A percentile compares a stretch with the other conserved stretches of the same genome.
These are phyloP conservation scores for Torymus auratus DNA, from an alignment of 2,888 invertebrate species.

Conservation along the genomic window DNA sequence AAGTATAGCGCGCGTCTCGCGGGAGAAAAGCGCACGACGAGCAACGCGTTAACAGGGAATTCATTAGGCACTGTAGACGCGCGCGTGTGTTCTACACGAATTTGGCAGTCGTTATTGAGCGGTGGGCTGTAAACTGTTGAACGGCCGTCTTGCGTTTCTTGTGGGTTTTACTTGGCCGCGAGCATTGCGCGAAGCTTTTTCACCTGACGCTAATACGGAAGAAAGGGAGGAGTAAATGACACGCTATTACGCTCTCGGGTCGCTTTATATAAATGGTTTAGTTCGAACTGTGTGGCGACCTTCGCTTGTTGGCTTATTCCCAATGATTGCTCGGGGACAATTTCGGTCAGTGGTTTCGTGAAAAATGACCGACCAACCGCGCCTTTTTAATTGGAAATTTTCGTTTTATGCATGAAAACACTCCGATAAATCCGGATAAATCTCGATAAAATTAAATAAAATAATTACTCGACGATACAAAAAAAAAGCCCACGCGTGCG, in stretches of 20 bases:
- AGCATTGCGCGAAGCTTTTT: too few relatives aligned
- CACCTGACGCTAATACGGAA: not conserved
- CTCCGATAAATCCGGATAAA: slow-evolving; percentile 7
- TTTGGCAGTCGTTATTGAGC: too few relatives aligned
- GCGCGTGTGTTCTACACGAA: too few relatives aligned
- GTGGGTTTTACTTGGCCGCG: too few relatives aligned
- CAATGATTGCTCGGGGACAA: slow-evolving; percentile 7
- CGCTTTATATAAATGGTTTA: slow-evolving; percentile 20
- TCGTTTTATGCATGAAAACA: slow-evolving; percentile 2
- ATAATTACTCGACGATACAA: not conserved
- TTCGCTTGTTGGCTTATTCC: slow-evolving; percentile 2
- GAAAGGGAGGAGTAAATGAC: not conserved
- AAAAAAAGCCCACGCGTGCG: too few relatives aligned
- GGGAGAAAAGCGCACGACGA: too few relatives aligned
- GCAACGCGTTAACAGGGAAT: slow-evolving; percentile 46
- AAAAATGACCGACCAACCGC: slow-evolving; percentile 12
- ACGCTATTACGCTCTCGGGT: not conserved
- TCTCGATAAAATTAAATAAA: slow-evolving; percentile 17
- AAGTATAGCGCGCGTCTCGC: slow-evolving; percentile 4
- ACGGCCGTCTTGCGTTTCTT: too few relatives aligned
- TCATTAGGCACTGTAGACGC: slow-evolving; percentile 20
- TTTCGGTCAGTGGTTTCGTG: slow-evolving; percentile 27
- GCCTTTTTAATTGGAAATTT: slow-evolving; percentile 19
- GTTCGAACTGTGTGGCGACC: not conserved
- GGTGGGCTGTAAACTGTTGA: too few relatives aligned